Evolutionary conservation across 2,113 vertebrate species (phyloP).

Genomic region (Eulemur rufifrons): DNA sequence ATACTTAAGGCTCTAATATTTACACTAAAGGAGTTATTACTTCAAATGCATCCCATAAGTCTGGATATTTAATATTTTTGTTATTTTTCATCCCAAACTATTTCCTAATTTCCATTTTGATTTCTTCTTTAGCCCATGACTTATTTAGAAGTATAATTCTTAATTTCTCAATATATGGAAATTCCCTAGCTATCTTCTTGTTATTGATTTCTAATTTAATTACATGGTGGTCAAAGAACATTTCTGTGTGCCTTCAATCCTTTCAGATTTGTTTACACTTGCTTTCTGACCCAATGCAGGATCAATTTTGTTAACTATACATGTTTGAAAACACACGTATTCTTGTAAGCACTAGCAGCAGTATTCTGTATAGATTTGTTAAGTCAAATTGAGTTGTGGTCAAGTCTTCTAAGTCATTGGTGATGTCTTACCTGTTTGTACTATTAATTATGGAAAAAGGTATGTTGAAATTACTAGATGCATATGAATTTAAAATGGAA

Average conservation of each 20-base stretch:
- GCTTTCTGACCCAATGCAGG: not conserved
- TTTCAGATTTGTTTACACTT: not conserved
- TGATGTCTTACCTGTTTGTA: not conserved
- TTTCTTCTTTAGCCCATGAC: not conserved
- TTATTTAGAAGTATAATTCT: not conserved
- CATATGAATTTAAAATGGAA: conserved; percentile 20
- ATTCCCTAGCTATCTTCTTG: not conserved
- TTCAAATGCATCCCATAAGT: not conserved
- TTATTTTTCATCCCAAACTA: not conserved
- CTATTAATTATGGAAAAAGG: not conserved
- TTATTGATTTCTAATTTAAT: not conserved
- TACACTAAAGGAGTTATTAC: not conserved
- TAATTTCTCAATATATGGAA: not conserved
- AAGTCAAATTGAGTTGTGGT: not conserved
- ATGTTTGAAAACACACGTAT: not conserved
- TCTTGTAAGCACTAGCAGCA: not conserved
- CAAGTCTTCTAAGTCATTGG: not conserved
- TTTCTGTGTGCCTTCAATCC: not conserved
- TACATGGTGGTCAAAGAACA: not conserved
- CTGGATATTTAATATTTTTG: not conserved
- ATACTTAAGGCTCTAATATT: not conserved
- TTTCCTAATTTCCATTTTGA: not conserved
- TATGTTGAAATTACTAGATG: not conserved
- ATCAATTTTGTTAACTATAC: not conserved
- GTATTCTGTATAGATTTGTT: not conserved